Base-by-base conservation (phyloP, 2,888 invertebrate genomes). In the Cerceris ruficornis region DNA sequence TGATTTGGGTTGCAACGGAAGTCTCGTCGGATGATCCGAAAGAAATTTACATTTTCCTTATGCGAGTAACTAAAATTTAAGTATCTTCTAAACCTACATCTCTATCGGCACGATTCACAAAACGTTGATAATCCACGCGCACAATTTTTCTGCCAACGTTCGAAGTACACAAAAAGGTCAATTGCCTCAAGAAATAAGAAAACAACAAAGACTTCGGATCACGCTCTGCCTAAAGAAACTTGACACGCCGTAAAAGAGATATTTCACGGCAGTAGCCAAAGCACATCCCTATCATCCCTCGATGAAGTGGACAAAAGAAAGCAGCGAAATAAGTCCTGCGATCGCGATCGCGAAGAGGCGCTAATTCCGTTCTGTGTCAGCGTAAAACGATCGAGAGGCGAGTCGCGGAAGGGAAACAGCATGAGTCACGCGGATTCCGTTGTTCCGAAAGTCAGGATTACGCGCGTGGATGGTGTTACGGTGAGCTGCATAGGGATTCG, bases 361-460 rank as follows among this genome's bases (percentile, higher is more conserved):
- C 65, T 76, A 59, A 69, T 74, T 79, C 64, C 69, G 68, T 79
- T 75, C 67, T 49, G 71, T 50, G 80, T 80, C 77, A 75, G 77
- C 82, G 75, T 77, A 80, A 77, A 70, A 71, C 72, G 81, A 80
- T 76, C 13, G 59, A 39, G 43, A 6, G 50, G n/a, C 2, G 5
- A 5, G 41, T 46, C 64, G 41, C 41, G 58, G 68, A 43, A 65
- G 59, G 72, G 57, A 73, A 67, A 67, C 59, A 28, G 28, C 72
- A 17, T 75, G 80, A 80, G 69, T 80, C 80, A 75, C 64, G 64
- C 66, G 49, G 69, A 77, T 65, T 69, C 69, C 77, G 52, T 7
- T 46, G 55, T 59, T 49, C 43, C 50, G 68, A 59, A 73, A 49
- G 15, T 60, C 17, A 11, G 61, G 49, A 57, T 57, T 50, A 66